Evolutionary conservation across 1,140 invertebrate species (phyloP), one percentile per base, ranked within the genome.

Genomic region (Rhizoglyphus robini): DNA sequence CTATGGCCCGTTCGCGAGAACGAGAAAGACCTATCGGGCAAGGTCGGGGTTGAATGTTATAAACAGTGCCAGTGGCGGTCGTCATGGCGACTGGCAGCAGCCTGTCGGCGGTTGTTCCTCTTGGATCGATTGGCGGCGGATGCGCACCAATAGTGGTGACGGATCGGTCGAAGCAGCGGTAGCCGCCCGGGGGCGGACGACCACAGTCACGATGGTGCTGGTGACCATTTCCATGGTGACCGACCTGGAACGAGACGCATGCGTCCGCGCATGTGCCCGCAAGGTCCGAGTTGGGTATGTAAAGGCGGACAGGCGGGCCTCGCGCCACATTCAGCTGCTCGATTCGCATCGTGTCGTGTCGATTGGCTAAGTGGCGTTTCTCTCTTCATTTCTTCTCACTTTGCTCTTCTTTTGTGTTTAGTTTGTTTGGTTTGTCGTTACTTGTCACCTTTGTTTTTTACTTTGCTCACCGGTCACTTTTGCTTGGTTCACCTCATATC

Each of bases 81-180:
- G 8, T 18, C 36, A 41, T 41, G 18, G 36, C 8, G 36, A 41
- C 36, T 41, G 36, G 36, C 8, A 41, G 36, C 36, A 41, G 51
- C 51, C 51, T 27, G 23, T 54, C 23, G 8, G 23, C 51, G 15
- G 20, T 32, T 8, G 8, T 32, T 54, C 8, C 31, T 54, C 23
- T 5, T 54, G 51, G 51, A 54, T 54, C 51, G 51, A 54, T 54
- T 54, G 51, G 51, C 51, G 51, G 51, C 51, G 51, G 51, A 54
- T 54, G 51, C 51, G 51, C 51, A 54, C 51, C 51, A 32, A 54
- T 20, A 15, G 51, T 23, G 23, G 51, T 54, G 51, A 54, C 51
- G 51, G 51, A 54, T 54, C 51, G 51, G 51, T 54, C 51, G 51
- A 54, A 54, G 31, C 8, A 23, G 20, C 51, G 51, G 51, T 54